These are phyloP conservation scores for Drosophila orosa DNA, from an alignment of 1,140 invertebrate species.

Conservation along the genomic window DNA sequence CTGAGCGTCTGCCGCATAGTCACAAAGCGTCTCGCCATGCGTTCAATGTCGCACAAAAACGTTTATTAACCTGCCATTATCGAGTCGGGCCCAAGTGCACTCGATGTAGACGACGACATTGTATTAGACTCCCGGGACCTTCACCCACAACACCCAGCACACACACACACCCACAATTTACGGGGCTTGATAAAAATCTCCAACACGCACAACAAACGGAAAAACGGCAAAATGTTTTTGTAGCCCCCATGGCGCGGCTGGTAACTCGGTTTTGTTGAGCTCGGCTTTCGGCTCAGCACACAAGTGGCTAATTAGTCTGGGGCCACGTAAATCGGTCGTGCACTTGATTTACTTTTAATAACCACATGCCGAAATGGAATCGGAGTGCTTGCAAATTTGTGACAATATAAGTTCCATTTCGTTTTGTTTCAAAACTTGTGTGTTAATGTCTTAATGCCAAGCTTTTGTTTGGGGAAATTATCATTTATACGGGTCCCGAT, in stretches of 20 bases:
- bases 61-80: slow-evolving; percentile 80
- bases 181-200: slow-evolving; percentile 65
- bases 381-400: slow-evolving; percentile 61
- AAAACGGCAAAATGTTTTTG: slow-evolving; percentile 34
- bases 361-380: slow-evolving; percentile 31
- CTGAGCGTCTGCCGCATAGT: slow-evolving; percentile 21
- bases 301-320: slow-evolving; percentile 64
- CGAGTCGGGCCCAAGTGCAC: slow-evolving; percentile 52
- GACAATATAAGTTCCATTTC: slow-evolving; percentile 31
- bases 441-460: slow-evolving; percentile 63
- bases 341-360: slow-evolving; percentile 77
- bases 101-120: slow-evolving; percentile 46
- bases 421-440: slow-evolving; percentile 32
- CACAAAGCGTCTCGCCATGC: slow-evolving; percentile 37
- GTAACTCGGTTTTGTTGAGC: neutral
- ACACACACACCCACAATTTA: slow-evolving; percentile 52
- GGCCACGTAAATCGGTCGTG: slow-evolving; percentile 54
- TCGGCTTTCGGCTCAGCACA: neutral
- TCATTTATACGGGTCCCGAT: slow-evolving; percentile 64
- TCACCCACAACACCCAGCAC: slow-evolving; percentile 4
- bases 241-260: slow-evolving; percentile 6
- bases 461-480: slow-evolving; percentile 57
- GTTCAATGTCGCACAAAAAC: slow-evolving; percentile 65
- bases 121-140: slow-evolving; percentile 41
- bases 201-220: slow-evolving; percentile 65